Evolutionary conservation across 2,113 vertebrate genomes (phyloP).

Genomic region (Proterorhinus semilunaris): DNA sequence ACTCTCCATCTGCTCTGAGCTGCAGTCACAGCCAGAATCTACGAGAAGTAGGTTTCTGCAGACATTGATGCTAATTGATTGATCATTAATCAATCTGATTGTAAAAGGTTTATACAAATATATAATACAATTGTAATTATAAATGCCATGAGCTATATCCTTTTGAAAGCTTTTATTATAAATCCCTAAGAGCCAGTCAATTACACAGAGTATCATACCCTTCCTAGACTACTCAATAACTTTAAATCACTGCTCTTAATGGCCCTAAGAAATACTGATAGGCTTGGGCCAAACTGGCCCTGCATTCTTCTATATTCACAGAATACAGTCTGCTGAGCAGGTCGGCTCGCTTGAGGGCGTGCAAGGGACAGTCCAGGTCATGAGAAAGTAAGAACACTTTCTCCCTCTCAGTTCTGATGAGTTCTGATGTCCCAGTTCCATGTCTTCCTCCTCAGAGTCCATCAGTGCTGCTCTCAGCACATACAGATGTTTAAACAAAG

Average conservation of each 20-base stretch:
- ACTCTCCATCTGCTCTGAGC: constrained; percentile 14
- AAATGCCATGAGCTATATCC: not conserved
- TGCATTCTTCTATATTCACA: constrained; percentile 79
- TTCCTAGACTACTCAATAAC: constrained; percentile 65
- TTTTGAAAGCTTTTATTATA: constrained; percentile 69
- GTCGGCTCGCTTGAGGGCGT: constrained; percentile 55
- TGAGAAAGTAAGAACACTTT: constrained; percentile 62
- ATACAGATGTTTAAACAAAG: constrained; percentile 1
- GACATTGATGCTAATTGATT: too few relatives aligned
- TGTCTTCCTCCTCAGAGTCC: constrained; percentile 29
- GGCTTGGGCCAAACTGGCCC: constrained; percentile 70
- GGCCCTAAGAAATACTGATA: constrained; percentile 69
- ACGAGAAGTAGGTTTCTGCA: too few relatives aligned
- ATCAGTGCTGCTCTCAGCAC: constrained; percentile 17
- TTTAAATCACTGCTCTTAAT: constrained; percentile 67
- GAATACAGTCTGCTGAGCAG: constrained; percentile 77
- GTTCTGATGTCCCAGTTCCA: constrained; percentile 27
- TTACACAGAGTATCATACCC: constrained; percentile 61
- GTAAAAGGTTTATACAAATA: too few relatives aligned
- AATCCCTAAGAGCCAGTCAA: constrained; percentile 70
- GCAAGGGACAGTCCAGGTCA: constrained; percentile 52
- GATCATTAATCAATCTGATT: too few relatives aligned
- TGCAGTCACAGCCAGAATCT: not conserved
- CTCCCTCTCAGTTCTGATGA: constrained; percentile 22
- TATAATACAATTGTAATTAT: not conserved